Base-by-base conservation (phyloP, 2,888 invertebrate species). In the Drosophila fulvimacula region DNA sequence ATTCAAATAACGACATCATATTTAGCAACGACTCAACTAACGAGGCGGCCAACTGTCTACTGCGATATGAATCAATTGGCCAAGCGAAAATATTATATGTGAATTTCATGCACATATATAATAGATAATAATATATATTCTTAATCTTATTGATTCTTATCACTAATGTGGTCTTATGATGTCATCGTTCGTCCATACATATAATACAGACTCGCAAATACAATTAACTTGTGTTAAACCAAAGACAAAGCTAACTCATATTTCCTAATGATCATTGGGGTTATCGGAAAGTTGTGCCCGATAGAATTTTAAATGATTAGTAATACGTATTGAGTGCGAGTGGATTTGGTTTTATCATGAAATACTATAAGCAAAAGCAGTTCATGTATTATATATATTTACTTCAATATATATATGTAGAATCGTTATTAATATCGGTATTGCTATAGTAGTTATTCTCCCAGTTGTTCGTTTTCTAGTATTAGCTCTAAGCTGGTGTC, bases 21-120 rank as follows among this genome's bases (percentile, higher is more conserved):
- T 38, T 52, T 38, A 51, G 52, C 19, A 15, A 52, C n/a, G 15
- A 19, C 24, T 38, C 24, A 74, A 62, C 38, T 21, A n/a, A 30
- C 49, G 30, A 39, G 49, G 13, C 39, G 49, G 13, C 39, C 58
- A 36, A 57, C 27, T 19, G 46, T 27, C 46, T 34, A 3, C 19
- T 21, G 21, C n/a, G 11, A 34, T 34, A 24, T 56, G 34, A 56
- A 44, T 56, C 21, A 24, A 56, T 11, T n/a, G 5, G 19, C 30
- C 19, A 41, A 21, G 15, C n/a, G 15, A 15, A 4, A 32, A 19
- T 17, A 49, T 13, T 19, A 6, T 49, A 13, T 2, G 5, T 24
- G 15, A 36, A 3, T 9, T 34, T 9, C 21, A 21, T 34, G 7
- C 36, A 10, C n/a, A 24, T 2, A 49, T 32, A 27, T 32, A 13